Base-by-base conservation (phyloP, 2,113 vertebrate genomes). In the Perca fluviatilis region DNA sequence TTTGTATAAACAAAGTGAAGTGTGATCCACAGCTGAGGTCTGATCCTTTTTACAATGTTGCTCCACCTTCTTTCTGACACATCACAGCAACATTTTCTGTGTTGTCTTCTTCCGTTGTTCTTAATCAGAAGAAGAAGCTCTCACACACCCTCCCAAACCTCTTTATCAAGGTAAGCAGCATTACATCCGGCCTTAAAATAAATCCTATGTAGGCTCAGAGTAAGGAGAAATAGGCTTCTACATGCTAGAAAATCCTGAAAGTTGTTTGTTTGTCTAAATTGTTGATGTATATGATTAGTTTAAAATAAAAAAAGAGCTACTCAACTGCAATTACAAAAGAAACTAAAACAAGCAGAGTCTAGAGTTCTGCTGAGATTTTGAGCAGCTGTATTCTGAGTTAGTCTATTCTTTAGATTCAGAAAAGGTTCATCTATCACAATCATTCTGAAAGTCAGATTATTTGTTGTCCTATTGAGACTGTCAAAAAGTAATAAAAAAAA, bases 121-220 rank as follows among this genome's bases (percentile, higher is more conserved):
- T 67, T 8, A 56, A 47, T 47, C 68, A 12, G 27, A 71, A 23
- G 16, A 50, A 25, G 58, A n/a, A 54, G 46, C 2, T 18, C 1
- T 23, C 21, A 33, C 30, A 23, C 7, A 21, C 4, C 13, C 19
- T 15, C 27, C 11, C 14, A 1, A 43, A 36, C 19, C 1, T 12
- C 49, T 49, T 33, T 0, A 25, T 33, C 60, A 79, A 84, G 84
- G 84, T 82, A 84, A 76, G 74, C 30, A 56, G 25, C 43, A 1
- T 63, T 10, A 40, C 2, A 18, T 40, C 1, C 18, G 1, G 70
- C 13, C 1, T 66, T 4, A 6, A 18, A 64, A 61, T 14, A 0
- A 27, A 15, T 25, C 25, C 36, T 16, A 21, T 27, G 27, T 13
- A 11, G 23, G 13, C 19, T 63, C 18, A 33, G 60, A 80, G 6